Percentiles rank a stretch among this genome's conserved stretches.
These are phyloP conservation scores for Plusia festucae DNA, from an alignment of 2,888 invertebrate species.

Conservation along the genomic window DNA sequence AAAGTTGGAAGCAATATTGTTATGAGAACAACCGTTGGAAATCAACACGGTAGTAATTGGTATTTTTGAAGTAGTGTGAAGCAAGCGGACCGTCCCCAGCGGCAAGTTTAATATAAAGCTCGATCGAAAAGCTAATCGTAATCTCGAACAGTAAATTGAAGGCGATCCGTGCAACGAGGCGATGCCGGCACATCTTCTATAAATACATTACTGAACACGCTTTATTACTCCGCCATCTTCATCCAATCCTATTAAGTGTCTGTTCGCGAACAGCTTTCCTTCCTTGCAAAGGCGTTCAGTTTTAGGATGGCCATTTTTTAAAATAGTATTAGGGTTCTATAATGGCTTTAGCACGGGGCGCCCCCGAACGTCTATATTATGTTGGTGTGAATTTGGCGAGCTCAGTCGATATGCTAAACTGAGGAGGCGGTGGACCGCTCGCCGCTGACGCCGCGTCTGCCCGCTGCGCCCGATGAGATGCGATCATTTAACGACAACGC, in stretches of 20 bases:
- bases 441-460: constrained; percentile 85
- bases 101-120: constrained; percentile 64
- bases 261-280: constrained; percentile 79
- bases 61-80: constrained; percentile 55
- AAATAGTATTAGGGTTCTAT: constrained; percentile 86
- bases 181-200: constrained; percentile 79
- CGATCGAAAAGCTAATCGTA: constrained; percentile 75
- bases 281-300: constrained; percentile 75
- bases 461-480: constrained; percentile 75
- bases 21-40: constrained; percentile 44
- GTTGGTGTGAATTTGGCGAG: constrained; percentile 75
- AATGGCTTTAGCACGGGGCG: constrained; percentile 82
- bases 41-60: constrained; percentile 53
- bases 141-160: constrained; percentile 79
- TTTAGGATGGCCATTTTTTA: constrained; percentile 85
- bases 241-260: constrained; percentile 88
- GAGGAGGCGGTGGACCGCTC: constrained; percentile 47
- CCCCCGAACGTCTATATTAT: constrained; percentile 78
- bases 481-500: constrained; percentile 84
- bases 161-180: constrained; percentile 76
- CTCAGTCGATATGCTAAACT: constrained; percentile 84
- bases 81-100: constrained; percentile 37
- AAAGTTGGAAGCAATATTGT: constrained; percentile 65
- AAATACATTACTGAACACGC: constrained; percentile 88
- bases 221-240: constrained; percentile 87